Base-by-base conservation (phyloP, 2,888 invertebrate genomes). In the Oxytorus armatus region DNA sequence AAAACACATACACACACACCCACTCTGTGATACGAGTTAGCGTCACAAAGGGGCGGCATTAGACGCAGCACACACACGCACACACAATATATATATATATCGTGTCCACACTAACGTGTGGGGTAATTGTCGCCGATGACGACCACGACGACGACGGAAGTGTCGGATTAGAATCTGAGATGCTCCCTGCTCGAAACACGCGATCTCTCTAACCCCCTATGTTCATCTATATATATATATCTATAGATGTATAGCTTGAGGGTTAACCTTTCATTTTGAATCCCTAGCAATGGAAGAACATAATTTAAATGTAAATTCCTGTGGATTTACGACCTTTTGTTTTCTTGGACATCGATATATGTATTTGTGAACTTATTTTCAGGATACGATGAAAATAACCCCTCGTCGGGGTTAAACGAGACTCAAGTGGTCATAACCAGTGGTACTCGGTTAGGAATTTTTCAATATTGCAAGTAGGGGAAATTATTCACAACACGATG, bases 141-240 rank as follows among this genome's bases (percentile, higher is more conserved):
- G 21, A 69, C 29, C 42, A 25, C 69, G 42, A 55, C 44, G 68
- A 70, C 55, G 65, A 70, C 75, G 90, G 90, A 90, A 90, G 89
- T 90, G 90, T 89, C 88, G 89, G 90, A 90, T 90, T 89, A 88
- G 85, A 89, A 90, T 90, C 90, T 89, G 90, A 90, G 90, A 90
- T 90, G 89, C 86, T 89, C 88, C 87, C 84, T 84, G 85, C 68
- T 73, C 75, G 81, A 29, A 63, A 69, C 85, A 85, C 86, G 85
- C 85, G 85, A 89, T 86, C 87, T 55, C 25, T 44, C 42, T n/a
- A n/a, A 55, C 55, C 69, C 69, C 29, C 21, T 44, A 11, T 18
- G 23, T 25, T 53, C 21, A 33, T 5, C 57, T 11, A 21, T 29
- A 8, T 57, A 18, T 18, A 21, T 18, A 36, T 5, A 47, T 21